Evolutionary conservation across 2,797 vertebrate genomes (phyloP).

Genomic region (Hozukius guyotensis): DNA sequence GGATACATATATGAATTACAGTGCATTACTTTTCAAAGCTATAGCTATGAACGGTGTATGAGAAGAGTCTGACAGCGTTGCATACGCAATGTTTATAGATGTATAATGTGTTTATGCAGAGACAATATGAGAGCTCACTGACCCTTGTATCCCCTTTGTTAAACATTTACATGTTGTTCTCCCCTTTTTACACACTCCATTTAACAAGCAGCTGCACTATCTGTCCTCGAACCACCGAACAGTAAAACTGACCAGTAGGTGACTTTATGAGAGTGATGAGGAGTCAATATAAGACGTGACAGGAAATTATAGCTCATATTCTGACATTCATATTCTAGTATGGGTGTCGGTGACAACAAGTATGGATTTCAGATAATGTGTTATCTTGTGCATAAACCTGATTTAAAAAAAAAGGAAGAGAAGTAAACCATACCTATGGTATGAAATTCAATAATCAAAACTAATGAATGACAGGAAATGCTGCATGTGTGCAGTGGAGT

Average conservation of each 20-base stretch:
- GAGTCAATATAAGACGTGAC: not conserved
- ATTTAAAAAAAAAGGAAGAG: not conserved
- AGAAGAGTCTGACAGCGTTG: no score
- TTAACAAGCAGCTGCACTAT: constrained; percentile 8
- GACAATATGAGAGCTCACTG: not conserved
- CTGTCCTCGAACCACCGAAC: not conserved
- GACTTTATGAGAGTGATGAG: not conserved
- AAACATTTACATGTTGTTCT: constrained; percentile 9
- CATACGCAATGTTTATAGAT: not conserved
- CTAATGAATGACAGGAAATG: constrained; percentile 34
- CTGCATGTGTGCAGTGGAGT: not conserved
- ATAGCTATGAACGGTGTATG: no score
- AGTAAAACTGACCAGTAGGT: not conserved
- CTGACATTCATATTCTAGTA: not conserved
- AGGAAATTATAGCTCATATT: not conserved
- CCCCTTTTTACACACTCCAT: not conserved
- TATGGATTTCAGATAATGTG: not conserved
- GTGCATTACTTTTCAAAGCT: no score
- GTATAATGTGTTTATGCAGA: constrained; percentile 3
- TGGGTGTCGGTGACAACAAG: not conserved
- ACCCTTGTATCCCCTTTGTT: not conserved
- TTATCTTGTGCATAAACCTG: not conserved
- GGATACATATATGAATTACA: no score
- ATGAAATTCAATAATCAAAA: not conserved
- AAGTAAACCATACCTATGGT: not conserved